A percentile compares a stretch with the other conserved stretches of the same genome.
Evolutionary conservation across 2,888 invertebrate genomes (phyloP).

Genomic region (Drosophila monieri): DNA sequence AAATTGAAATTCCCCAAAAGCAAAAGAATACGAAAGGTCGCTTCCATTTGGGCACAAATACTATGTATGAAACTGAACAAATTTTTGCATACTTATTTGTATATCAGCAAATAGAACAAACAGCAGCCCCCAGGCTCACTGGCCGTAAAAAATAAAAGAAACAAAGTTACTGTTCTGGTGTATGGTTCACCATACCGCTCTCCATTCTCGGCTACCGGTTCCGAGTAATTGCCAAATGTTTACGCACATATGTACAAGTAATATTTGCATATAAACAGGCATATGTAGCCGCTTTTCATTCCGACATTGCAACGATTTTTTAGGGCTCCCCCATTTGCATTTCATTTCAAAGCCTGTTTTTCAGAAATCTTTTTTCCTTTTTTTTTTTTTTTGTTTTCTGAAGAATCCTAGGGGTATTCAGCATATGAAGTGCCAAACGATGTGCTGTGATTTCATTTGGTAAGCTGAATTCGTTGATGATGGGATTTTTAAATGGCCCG

Average conservation of each 20-base stretch:
- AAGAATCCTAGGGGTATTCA: conserved; percentile 35
- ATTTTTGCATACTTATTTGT: conserved; percentile 42
- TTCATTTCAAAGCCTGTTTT: conserved; percentile 53
- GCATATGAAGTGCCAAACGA: conserved; percentile 39
- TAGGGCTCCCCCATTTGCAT: conserved; percentile 60
- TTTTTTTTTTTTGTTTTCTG: conserved; percentile 19
- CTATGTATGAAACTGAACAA: conserved; percentile 11
- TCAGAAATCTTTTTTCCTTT: conserved; percentile 9
- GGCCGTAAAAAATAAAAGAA: conserved; percentile 27
- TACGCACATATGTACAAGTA: conserved; percentile 69
- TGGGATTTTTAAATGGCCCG: conserved; percentile 4
- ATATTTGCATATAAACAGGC: conserved; percentile 77
- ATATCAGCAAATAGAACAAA: conserved; percentile 66
- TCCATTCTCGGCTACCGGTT: conserved; percentile 10
- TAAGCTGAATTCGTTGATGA: conserved; percentile 18
- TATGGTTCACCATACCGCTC: background rate
- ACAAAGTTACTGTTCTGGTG: conserved; percentile 32
- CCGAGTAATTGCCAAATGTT: conserved; percentile 75
- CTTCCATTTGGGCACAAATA: conserved; percentile 8
- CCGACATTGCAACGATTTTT: conserved; percentile 53
- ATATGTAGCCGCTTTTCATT: conserved; percentile 70
- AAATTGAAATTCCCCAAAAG: conserved; percentile 66
- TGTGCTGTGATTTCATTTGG: conserved; percentile 56
- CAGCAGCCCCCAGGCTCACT: conserved; percentile 38
- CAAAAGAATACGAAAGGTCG: conserved; percentile 33